These are phyloP conservation scores for Nysson spinosus DNA, from an alignment of 2,888 invertebrate genomes.

Conservation along the genomic window DNA sequence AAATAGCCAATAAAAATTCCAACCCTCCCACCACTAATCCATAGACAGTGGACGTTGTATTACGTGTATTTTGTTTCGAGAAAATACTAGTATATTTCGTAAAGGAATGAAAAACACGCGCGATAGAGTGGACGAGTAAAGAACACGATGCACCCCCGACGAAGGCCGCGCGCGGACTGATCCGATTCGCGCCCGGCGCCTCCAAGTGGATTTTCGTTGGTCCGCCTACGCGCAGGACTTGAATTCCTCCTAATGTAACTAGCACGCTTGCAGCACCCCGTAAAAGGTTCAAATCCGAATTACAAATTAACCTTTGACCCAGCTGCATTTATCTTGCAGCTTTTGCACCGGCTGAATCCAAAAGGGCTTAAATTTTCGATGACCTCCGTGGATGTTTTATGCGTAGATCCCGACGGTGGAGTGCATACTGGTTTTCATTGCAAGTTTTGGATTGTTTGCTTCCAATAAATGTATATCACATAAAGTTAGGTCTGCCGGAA, in stretches of 20 bases:
- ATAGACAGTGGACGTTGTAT: too few species aligned
- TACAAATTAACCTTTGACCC: constrained; percentile 8
- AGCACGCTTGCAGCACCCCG: constrained; percentile 11
- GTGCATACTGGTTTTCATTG: too few species aligned
- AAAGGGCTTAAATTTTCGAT: neutral
- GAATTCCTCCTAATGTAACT: neutral
- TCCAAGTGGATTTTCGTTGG: constrained; percentile 40
- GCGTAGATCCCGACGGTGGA: neutral
- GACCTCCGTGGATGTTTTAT: neutral
- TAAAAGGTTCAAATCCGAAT: neutral
- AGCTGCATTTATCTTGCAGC: neutral
- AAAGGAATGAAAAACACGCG: too few species aligned
- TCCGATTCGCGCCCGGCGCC: constrained; percentile 19
- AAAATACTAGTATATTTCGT: too few species aligned
- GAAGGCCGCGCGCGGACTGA: constrained; percentile 72
- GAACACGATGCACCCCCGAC: constrained; percentile 63
- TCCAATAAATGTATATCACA: too few species aligned
- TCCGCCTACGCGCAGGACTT: constrained; percentile 37
- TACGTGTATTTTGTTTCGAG: neutral
- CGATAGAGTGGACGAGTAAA: constrained; percentile 4
- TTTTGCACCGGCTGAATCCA: neutral
- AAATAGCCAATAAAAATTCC: too few species aligned
- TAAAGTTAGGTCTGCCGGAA: too few species aligned
- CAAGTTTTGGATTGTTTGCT: too few species aligned
- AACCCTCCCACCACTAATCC: too few species aligned